These are phyloP conservation scores for Mus minutoides DNA, from an alignment of 2,797 vertebrate species.

Conservation along the genomic window DNA sequence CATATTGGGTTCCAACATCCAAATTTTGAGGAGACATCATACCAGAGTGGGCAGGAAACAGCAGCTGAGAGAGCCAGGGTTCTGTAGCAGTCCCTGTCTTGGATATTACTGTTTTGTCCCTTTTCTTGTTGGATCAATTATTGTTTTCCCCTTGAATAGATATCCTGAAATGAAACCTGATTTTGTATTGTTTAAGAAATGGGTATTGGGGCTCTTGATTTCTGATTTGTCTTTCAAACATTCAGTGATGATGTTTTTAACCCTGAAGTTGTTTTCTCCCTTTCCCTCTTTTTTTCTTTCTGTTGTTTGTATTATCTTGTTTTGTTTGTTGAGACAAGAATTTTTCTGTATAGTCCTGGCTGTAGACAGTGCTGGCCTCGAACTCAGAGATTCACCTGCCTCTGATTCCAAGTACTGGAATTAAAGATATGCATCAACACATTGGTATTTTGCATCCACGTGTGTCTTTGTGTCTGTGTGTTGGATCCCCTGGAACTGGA, in stretches of 20 bases:
- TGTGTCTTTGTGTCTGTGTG: background rate
- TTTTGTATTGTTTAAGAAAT: background rate
- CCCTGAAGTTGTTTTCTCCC: background rate
- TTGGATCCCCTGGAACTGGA: background rate
- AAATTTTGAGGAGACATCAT: background rate
- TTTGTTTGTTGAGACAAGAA: background rate
- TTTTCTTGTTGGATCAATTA: background rate
- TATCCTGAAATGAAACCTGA: background rate
- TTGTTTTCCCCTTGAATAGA: background rate
- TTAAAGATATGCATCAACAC: no score
- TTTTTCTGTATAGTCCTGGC: background rate
- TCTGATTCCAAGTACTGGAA: no score
- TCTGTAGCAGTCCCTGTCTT: background rate
- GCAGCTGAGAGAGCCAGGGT: no score
- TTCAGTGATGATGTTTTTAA: background rate
- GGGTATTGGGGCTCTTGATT: background rate
- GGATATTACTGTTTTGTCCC: no score
- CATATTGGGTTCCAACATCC: background rate
- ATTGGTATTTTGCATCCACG: background rate
- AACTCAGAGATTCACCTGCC: background rate
- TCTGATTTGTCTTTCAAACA: background rate
- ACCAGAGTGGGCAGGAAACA: background rate
- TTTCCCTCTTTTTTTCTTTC: background rate
- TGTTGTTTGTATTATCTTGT: background rate
- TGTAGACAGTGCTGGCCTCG: no score